phyloP scores from a whole-genome alignment of 2,888 invertebrate genomes.

The Ichneumon xanthorius region DNA sequence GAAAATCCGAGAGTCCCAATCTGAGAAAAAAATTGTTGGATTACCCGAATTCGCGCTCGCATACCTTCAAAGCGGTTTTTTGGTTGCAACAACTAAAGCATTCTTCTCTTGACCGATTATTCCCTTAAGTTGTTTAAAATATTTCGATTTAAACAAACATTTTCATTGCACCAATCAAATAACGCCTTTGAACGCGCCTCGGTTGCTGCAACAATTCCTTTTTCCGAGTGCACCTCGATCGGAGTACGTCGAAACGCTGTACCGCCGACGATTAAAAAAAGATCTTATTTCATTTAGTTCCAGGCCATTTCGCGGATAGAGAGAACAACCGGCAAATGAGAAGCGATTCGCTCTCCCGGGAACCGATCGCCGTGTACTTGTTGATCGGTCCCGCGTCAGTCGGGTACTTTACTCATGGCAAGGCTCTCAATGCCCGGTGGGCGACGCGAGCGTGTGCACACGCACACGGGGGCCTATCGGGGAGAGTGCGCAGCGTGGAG shows the following conservation, averaged over 20 bases:
- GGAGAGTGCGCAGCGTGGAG: constrained; percentile 48
- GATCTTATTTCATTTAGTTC: neutral
- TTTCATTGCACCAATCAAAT: too few relatives aligned
- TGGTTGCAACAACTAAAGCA: too few relatives aligned
- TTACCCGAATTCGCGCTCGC: too few relatives aligned
- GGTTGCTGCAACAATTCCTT: neutral
- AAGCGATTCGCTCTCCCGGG: constrained; percentile 51
- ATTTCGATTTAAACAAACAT: too few relatives aligned
- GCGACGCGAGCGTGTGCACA: constrained; percentile 47
- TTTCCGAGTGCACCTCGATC: neutral
- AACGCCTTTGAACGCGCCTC: too few relatives aligned
- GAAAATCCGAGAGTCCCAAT: too few relatives aligned
- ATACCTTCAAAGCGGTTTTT: too few relatives aligned
- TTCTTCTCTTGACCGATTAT: too few relatives aligned
- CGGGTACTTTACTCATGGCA: constrained; percentile 57
- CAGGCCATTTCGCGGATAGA: neutral
- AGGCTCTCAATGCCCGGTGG: constrained; percentile 59
- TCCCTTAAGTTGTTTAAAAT: too few relatives aligned
- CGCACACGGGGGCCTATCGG: constrained; percentile 51
- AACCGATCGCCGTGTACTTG: constrained; percentile 51
- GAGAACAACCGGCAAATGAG: constrained; percentile 31
- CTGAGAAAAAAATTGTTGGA: too few relatives aligned
- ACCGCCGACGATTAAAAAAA: neutral
- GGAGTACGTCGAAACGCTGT: too few relatives aligned
- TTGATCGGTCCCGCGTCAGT: constrained; percentile 55